Evolutionary conservation across 2,113 vertebrate genomes (phyloP).

Genomic region (Butorides virescens): DNA sequence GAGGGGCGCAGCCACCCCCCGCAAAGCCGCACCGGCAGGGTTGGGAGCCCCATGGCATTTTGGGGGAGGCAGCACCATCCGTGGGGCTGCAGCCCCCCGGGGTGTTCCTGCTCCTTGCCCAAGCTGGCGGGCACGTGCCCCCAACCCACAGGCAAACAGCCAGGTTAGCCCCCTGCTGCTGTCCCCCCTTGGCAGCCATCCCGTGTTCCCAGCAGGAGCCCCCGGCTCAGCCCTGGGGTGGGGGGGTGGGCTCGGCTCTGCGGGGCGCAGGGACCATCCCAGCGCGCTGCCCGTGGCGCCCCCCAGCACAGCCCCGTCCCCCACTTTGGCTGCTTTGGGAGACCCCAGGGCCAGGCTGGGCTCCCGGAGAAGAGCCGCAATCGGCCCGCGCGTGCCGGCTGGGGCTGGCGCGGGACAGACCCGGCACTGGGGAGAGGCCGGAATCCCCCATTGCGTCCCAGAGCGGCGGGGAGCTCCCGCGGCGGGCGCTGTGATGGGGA

Average conservation of each 20-base stretch:
- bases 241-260: not conserved
- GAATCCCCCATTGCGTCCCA: not conserved
- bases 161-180: not conserved
- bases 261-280: not conserved
- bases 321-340: not conserved
- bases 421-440: too few species aligned
- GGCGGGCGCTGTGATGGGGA: not conserved
- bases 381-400: not conserved
- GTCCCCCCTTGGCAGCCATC: not conserved
- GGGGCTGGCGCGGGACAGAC: fast-evolving
- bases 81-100: not conserved
- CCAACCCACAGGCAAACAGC: fast-evolving
- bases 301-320: not conserved
- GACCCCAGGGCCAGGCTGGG: fast-evolving
- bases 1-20: not conserved
- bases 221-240: not conserved
- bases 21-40: not conserved
- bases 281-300: too few species aligned
- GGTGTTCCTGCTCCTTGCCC: not conserved
- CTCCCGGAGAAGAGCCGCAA: not conserved
- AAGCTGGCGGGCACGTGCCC: too few species aligned
- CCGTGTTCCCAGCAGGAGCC: fast-evolving
- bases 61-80: too few species aligned
- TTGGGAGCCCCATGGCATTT: fast-evolving
- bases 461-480: not conserved